Evolutionary conservation across 2,113 vertebrate genomes (phyloP).

Genomic region (Scytalopus superciliaris): DNA sequence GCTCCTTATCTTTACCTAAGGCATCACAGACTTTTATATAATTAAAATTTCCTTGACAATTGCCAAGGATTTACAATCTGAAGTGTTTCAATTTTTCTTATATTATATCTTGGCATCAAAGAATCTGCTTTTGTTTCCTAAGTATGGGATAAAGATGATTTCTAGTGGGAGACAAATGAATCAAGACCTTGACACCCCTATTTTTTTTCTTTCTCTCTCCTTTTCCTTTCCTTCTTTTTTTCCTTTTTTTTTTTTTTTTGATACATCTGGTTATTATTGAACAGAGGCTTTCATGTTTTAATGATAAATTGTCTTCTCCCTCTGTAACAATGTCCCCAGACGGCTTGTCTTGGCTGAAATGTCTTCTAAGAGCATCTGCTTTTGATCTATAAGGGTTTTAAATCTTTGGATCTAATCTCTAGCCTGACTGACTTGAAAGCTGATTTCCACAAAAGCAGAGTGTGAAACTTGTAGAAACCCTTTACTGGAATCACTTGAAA

Average conservation of each 20-base stretch:
- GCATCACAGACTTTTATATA: slow-evolving; percentile 25
- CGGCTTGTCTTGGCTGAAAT: slow-evolving; percentile 72
- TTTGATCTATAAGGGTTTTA: slow-evolving; percentile 82
- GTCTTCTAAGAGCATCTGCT: slow-evolving; percentile 84
- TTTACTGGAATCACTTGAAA: slow-evolving; percentile 59
- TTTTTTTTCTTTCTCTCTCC: slow-evolving; percentile 61
- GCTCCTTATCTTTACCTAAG: slow-evolving; percentile 39
- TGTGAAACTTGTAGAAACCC: slow-evolving; percentile 67
- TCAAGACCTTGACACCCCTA: slow-evolving; percentile 79
- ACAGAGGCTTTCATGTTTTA: slow-evolving; percentile 84
- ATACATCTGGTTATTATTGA: slow-evolving; percentile 95
- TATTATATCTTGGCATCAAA: slow-evolving; percentile 74
- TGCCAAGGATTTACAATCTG: slow-evolving; percentile 75
- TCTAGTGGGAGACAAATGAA: slow-evolving; percentile 77
- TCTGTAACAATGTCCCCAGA: slow-evolving; percentile 81
- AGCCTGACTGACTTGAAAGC: slow-evolving; percentile 71
- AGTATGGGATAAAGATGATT: slow-evolving; percentile 77
- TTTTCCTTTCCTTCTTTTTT: slow-evolving; percentile 41
- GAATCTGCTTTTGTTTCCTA: slow-evolving; percentile 61
- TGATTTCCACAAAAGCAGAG: slow-evolving; percentile 71
- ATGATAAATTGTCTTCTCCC: slow-evolving; percentile 84
- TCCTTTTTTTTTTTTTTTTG: slow-evolving; percentile 44
- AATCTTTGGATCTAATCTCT: slow-evolving; percentile 79
- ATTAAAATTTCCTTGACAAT: slow-evolving; percentile 73
- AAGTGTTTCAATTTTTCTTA: slow-evolving; percentile 73